These are phyloP conservation scores for Sebastes reedi DNA, from an alignment of 2,797 vertebrate genomes.

Conservation along the genomic window DNA sequence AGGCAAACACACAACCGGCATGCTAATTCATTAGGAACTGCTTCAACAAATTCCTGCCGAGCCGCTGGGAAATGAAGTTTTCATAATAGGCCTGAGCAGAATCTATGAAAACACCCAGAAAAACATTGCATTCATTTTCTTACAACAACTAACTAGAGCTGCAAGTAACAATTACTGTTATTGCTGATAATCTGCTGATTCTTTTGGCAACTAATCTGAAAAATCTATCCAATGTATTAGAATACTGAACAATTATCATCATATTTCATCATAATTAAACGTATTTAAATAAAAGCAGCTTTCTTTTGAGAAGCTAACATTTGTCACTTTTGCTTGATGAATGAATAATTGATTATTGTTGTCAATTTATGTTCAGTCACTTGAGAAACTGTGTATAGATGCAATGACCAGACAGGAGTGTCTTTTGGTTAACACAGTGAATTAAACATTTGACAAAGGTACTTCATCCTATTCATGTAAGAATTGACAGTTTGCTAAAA, in stretches of 20 bases:
- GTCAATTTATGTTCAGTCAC: background rate
- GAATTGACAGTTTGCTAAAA: background rate
- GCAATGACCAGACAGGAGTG: background rate
- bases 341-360: background rate
- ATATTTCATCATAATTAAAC: background rate
- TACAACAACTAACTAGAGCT: background rate
- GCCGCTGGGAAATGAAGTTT: constrained; percentile 37
- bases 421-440: background rate
- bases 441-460: background rate
- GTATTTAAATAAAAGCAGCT: background rate
- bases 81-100: constrained; percentile 7
- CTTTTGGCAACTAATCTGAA: background rate
- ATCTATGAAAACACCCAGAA: background rate
- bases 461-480: background rate
- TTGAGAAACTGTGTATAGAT: background rate
- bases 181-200: background rate
- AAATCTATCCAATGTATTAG: background rate
- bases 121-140: background rate
- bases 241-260: background rate
- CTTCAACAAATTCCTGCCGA: constrained; percentile 29
- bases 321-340: background rate
- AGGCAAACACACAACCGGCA: constrained; percentile 22
- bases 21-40: constrained; percentile 40
- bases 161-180: background rate
- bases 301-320: background rate